Evolutionary conservation across 2,113 vertebrate genomes (phyloP).

Genomic region (Alosa alosa): DNA sequence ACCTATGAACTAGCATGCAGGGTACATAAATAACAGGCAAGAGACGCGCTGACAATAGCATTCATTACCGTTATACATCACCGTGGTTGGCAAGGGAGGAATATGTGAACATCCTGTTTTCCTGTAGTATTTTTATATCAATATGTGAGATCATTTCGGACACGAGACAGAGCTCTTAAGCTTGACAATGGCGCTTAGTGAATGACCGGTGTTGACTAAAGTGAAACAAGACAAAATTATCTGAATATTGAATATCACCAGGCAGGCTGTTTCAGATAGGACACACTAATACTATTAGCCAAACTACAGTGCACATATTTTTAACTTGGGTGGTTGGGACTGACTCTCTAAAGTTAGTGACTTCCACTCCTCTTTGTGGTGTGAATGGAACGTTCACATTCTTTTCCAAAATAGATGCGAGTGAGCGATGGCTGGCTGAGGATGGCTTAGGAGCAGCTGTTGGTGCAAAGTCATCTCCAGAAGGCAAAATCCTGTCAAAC

Average conservation of each 20-base stretch:
- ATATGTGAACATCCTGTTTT: no score
- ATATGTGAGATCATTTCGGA: no score
- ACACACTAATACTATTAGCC: not conserved
- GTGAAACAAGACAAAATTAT: not conserved
- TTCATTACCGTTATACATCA: not conserved
- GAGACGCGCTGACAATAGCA: not conserved
- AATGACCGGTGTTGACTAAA: not conserved
- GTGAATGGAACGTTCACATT: not conserved
- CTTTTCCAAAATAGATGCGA: not conserved
- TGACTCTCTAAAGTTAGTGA: not conserved
- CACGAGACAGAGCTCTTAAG: no score
- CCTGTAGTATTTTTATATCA: no score
- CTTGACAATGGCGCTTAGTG: not conserved
- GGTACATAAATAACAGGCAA: not conserved
- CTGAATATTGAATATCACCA: not conserved
- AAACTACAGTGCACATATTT: not conserved
- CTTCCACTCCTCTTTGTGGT: not conserved
- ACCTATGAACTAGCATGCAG: not conserved
- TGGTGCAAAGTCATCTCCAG: not conserved
- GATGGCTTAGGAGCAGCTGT: not conserved
- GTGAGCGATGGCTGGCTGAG: not conserved
- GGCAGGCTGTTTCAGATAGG: not conserved
- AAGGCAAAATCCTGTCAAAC: not conserved
- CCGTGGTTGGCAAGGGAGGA: not conserved
- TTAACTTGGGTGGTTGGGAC: not conserved